Base-by-base conservation (phyloP, 2,888 invertebrate species). In the Poecilobothrus nobilitatus region DNA sequence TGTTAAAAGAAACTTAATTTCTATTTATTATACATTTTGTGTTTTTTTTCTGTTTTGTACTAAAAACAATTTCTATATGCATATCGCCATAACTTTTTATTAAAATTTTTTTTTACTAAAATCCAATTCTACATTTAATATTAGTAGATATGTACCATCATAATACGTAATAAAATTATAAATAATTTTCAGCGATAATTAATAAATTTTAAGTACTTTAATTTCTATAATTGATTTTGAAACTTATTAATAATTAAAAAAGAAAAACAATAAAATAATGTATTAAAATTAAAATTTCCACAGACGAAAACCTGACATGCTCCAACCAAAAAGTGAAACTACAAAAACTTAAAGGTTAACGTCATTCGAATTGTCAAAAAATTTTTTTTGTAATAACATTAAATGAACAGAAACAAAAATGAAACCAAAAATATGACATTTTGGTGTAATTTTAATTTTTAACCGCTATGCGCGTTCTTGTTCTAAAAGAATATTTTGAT, bases 11-110 rank as follows among this genome's bases (percentile, higher is more conserved):
- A 53, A 53, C 15, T 53, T 53, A 53, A 18, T 18, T 53, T 18
- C n/a, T 53, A 53, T 53, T 53, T 53, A 53, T 18, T 53, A 53
- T 53, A 18, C 53, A 53, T 53, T 53, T 53, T 53, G 53, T 53
- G 53, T 53, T 53, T 53, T 53, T 6, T 1, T 53, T 15, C 15
- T 53, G 53, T 53, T 27, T 53, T 53, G 53, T 53, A 53, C 53
- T 53, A 53, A 27, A 27, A 53, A n/a, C 53, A 12, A 53, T 53
- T 53, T 53, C 15, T 53, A 53, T 53, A 53, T 18, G 53, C 53
- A 53, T 18, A 18, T 53, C 53, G 53, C 53, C 53, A 53, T 53
- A 53, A 53, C 53, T 53, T 53, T 53, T 15, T 18, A 3, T 37
- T 37, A 12, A 37, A 27, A 27, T 27, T 4, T 27, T 12, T 12